phyloP scores from a whole-genome alignment of 53 echinoderm and acorn worm species.

The Echinometra lucunter region DNA sequence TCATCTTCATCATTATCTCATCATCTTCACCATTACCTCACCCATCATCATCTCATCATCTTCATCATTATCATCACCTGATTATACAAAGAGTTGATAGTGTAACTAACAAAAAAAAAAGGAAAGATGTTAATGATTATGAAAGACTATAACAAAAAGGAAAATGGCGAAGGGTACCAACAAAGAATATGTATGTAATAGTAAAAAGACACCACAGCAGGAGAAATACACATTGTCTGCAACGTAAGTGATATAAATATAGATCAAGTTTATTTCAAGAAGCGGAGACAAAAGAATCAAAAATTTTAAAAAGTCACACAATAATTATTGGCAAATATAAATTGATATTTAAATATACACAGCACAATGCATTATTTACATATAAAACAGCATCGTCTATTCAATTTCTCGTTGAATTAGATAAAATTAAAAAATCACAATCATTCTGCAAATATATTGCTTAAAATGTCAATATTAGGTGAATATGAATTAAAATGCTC shows the following conservation, averaged over 20 bases:
- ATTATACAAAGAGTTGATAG: neutral
- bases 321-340: constrained; percentile 47
- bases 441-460: neutral
- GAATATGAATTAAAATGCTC: neutral
- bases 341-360: constrained; percentile 41
- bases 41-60: neutral
- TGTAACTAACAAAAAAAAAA: too few species aligned
- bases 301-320: constrained; percentile 30
- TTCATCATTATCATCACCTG: constrained; percentile 23
- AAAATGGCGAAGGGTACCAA: too few species aligned
- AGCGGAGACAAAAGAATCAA: neutral
- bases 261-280: constrained; percentile 51
- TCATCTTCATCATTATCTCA: constrained; percentile 1
- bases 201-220: neutral
- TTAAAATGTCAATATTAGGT: neutral
- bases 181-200: too few species aligned
- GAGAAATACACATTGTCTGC: neutral
- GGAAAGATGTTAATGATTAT: too few species aligned
- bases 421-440: neutral
- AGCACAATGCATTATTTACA: constrained; percentile 48
- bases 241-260: constrained; percentile 15
- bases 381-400: neutral
- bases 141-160: too few species aligned
- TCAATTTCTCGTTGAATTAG: neutral
- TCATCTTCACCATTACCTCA: constrained; percentile 4